These are phyloP conservation scores for Gobionotothen gibberifrons DNA, from an alignment of 2,797 vertebrate genomes.

Conservation along the genomic window DNA sequence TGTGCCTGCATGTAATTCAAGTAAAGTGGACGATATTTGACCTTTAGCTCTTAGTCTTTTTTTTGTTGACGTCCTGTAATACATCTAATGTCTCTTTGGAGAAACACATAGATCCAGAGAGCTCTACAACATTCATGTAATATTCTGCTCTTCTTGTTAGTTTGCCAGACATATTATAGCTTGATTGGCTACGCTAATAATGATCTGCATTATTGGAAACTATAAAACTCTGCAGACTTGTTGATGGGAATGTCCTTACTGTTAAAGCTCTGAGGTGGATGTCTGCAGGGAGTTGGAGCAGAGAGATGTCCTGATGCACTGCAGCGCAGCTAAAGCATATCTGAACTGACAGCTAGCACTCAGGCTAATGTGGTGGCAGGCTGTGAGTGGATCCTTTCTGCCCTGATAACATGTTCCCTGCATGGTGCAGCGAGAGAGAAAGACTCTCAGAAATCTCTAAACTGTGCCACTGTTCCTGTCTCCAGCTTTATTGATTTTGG, in stretches of 20 bases:
- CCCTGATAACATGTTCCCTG: constrained; percentile 60
- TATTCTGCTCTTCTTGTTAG: constrained; percentile 43
- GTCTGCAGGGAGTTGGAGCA: constrained; percentile 78
- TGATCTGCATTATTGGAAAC: constrained; percentile 91
- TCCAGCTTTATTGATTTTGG: constrained; percentile 75
- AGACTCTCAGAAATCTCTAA: constrained; percentile 50
- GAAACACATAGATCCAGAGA: not conserved
- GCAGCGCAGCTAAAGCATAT: constrained; percentile 82
- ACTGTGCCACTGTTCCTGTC: constrained; percentile 56
- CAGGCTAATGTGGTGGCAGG: constrained; percentile 83
- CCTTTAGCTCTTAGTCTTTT: too few species aligned
- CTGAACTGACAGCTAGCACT: constrained; percentile 88
- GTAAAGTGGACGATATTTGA: too few species aligned
- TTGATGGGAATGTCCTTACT: constrained; percentile 93
- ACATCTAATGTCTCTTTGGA: not conserved
- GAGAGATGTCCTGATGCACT: constrained; percentile 80
- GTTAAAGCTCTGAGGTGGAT: constrained; percentile 86
- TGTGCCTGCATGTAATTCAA: too few species aligned
- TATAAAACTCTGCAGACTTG: constrained; percentile 87
- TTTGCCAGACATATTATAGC: constrained; percentile 83
- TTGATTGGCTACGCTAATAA: constrained; percentile 86
- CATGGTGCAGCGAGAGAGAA: constrained; percentile 45
- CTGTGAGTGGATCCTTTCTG: constrained; percentile 77
- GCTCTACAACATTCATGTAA: constrained; percentile 14
- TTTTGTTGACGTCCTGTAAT: too few species aligned